Evolutionary conservation across 2,797 vertebrate species (phyloP), one percentile per base, ranked within the genome.

Genomic region (Gastrophryne carolinensis): DNA sequence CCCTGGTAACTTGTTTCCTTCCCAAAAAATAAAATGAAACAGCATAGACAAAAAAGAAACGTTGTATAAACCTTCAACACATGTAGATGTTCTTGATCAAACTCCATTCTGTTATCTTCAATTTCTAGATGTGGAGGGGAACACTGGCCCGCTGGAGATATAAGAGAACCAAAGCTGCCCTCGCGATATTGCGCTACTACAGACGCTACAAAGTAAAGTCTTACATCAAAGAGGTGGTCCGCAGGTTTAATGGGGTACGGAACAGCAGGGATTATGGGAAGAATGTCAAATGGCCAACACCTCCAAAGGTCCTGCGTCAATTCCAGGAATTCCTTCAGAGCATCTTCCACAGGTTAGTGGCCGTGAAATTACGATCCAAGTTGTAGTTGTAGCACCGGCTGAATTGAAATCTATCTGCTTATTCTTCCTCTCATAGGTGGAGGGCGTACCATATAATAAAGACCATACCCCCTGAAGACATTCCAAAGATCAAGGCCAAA

Each of bases 321-420:
- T 97, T 98, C 5, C 91, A 98, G 68, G 96, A 98, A 80, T 85
- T 88, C 0, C 89, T 98, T 1, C 89, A 92, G 84, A 86, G 67
- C 57, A 94, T 98, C 81, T 95, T 95, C 80, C 94, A 84, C 82
- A 96, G 96, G 97, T 99, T n/a, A n/a, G n/a, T n/a, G n/a, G n/a
- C n/a, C n/a, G n/a, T n/a, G n/a, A n/a, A n/a, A n/a, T n/a, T n/a
- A n/a, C n/a, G n/a, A n/a, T n/a, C n/a, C n/a, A n/a, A n/a, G 3
- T 17, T 44, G 23, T 47, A 1, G 29, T 35, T 23, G n/a, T 17
- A n/a, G n/a, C n/a, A n/a, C n/a, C n/a, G 17, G 17, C 32, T 52
- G 17, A 35, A 5, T 5, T 30, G 12, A 1, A 11, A 6, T 62
- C 34, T 75, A 60, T 79, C 15, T n/a, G n/a, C n/a, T n/a, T n/a